These are phyloP conservation scores for Cataglyphis hispanica DNA, from an alignment of 1,140 invertebrate genomes.

Conservation along the genomic window DNA sequence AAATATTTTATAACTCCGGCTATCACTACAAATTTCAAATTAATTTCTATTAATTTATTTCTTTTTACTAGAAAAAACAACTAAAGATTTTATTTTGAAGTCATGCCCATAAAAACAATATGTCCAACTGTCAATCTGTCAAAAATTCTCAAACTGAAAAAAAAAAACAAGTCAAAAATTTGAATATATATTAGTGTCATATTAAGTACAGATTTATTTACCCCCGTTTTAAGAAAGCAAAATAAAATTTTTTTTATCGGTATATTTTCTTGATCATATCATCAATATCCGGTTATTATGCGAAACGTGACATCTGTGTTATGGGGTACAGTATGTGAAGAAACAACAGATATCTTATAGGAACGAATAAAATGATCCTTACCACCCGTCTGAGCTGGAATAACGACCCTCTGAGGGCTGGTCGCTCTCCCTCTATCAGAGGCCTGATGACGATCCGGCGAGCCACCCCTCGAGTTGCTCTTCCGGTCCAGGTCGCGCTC, in stretches of 20 bases:
- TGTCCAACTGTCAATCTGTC: no score
- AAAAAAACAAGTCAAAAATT: not conserved
- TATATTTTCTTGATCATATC: not conserved
- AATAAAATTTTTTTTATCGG: not conserved
- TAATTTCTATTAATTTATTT: no score
- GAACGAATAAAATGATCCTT: constrained; percentile 55
- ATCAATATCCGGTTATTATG: not conserved
- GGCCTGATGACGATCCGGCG: constrained; percentile 81
- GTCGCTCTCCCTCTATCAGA: constrained; percentile 76
- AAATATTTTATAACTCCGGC: no score
- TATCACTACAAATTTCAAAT: no score
- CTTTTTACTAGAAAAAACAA: not conserved
- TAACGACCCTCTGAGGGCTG: constrained; percentile 81
- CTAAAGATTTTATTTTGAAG: not conserved
- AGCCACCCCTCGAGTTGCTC: constrained; percentile 84
- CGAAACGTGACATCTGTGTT: not conserved
- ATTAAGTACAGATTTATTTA: not conserved
- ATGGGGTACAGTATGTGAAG: not conserved
- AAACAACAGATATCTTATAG: constrained; percentile 9
- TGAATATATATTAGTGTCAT: not conserved
- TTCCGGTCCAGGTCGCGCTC: constrained; percentile 86
- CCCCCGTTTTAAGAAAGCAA: not conserved
- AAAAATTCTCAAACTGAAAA: not conserved
- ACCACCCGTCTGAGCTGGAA: constrained; percentile 36
- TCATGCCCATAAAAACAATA: not conserved